Percentiles rank a stretch among this genome's conserved stretches.
Conservation (phyloP, 2,797 vertebrate species). For the Crypturellus tataupa region DNA sequence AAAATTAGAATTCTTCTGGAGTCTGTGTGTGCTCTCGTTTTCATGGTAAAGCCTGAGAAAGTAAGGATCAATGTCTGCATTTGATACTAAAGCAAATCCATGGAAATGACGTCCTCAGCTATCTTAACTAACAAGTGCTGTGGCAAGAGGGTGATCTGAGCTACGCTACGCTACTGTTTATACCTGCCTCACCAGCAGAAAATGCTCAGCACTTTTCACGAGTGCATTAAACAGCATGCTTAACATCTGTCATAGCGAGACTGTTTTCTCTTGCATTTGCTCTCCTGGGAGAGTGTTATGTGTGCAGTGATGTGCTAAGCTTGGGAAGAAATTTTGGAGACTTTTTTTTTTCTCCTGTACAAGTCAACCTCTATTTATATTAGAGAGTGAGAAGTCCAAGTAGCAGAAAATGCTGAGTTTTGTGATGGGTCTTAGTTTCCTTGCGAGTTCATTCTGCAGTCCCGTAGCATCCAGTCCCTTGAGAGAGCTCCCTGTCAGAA, state of each 20-base stretch:
- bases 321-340: background rate
- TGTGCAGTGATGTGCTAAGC: background rate
- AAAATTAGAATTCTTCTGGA: slow-evolving; percentile 24
- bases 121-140: background rate
- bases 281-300: background rate
- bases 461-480: background rate
- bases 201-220: background rate
- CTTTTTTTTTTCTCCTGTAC: background rate
- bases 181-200: background rate
- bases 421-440: background rate
- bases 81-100: background rate
- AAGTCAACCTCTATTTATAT: background rate
- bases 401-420: background rate
- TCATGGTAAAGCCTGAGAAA: background rate
- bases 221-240: background rate
- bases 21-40: background rate
- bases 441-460: background rate
- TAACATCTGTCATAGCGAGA: background rate
- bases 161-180: background rate
- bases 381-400: background rate
- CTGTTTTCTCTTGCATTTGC: background rate
- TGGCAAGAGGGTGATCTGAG: background rate
- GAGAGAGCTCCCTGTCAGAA: background rate
- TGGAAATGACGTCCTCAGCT: background rate
- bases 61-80: background rate